phyloP scores from a whole-genome alignment of 1,140 invertebrate genomes.

The Contarinia nasturtii region DNA sequence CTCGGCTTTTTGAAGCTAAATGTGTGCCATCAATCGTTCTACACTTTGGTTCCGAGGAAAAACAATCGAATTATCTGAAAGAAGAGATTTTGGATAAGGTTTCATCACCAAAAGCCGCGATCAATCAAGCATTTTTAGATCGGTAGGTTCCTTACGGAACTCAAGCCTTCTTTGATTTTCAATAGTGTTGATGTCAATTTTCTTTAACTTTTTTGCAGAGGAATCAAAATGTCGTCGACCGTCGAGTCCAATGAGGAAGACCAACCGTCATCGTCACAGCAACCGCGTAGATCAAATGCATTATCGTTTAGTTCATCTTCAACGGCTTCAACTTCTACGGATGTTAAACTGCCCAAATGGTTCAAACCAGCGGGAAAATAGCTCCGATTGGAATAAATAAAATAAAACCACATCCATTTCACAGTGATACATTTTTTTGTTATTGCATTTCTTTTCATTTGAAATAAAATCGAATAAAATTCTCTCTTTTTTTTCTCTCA shows the following conservation, averaged over 20 bases:
- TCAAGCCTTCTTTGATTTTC: conserved; percentile 13
- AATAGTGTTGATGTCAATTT: no score
- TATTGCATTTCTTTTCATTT: no score
- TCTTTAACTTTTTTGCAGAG: background rate
- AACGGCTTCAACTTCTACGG: conserved; percentile 6
- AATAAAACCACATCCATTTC: no score
- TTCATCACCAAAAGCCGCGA: conserved; percentile 24
- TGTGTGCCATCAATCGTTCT: conserved; percentile 56
- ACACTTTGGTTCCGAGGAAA: conserved; percentile 38
- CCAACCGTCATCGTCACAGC: background rate
- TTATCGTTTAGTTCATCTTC: background rate
- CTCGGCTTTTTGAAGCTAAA: conserved; percentile 40
- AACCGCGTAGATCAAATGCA: background rate
- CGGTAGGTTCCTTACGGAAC: conserved; percentile 19
- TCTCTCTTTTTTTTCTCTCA: no score
- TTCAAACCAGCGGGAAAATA: conserved; percentile 21
- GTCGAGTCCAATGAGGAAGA: conserved; percentile 7
- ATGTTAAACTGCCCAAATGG: conserved; percentile 25
- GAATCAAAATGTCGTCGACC: background rate
- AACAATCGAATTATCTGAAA: conserved; percentile 14
- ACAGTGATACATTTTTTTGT: no score
- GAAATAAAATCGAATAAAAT: no score
- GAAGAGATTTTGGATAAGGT: conserved; percentile 25
- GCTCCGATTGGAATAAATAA: no score
- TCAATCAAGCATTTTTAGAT: conserved; percentile 1